phyloP scores from a whole-genome alignment of 1,140 invertebrate species.

The Tenebrio molitor region DNA sequence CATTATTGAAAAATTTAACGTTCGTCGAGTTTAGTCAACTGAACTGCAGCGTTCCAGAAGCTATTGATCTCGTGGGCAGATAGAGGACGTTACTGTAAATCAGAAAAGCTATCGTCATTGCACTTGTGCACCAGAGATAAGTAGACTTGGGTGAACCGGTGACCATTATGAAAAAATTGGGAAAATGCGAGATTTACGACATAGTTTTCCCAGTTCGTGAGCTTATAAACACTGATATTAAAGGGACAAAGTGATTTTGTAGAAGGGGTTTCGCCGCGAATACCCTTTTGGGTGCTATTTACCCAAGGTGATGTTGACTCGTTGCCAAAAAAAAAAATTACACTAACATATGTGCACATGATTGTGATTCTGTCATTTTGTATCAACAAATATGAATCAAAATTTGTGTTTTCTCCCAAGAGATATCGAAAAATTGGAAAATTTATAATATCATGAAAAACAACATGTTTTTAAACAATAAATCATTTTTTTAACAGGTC shows the following conservation, averaged over 20 bases:
- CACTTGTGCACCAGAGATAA: conserved; percentile 14
- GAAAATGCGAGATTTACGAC: not conserved
- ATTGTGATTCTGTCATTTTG: too few species aligned
- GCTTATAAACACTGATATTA: conserved; percentile 1
- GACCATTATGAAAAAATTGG: conserved; percentile 11
- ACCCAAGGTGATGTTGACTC: too few species aligned
- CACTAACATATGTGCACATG: too few species aligned
- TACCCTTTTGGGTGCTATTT: not conserved
- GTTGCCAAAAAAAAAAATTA: too few species aligned
- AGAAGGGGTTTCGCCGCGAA: not conserved
- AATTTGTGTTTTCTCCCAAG: too few species aligned
- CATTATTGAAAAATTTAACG: too few species aligned
- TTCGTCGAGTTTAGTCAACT: not conserved
- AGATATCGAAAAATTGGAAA: too few species aligned
- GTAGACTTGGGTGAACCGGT: conserved; percentile 14
- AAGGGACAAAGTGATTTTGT: not conserved
- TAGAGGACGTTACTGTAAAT: conserved; percentile 8
- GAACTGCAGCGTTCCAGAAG: not conserved
- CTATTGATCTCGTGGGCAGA: conserved; percentile 9
- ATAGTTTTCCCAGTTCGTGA: not conserved
- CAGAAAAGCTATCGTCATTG: not conserved
- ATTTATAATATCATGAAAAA: too few species aligned
- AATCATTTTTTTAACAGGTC: too few species aligned
- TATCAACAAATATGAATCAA: too few species aligned
- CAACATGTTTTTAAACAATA: too few species aligned